A percentile compares a stretch with the other conserved stretches of the same genome.
These are phyloP conservation scores for Dicycla oo DNA, from an alignment of 2,888 invertebrate genomes.

Conservation along the genomic window DNA sequence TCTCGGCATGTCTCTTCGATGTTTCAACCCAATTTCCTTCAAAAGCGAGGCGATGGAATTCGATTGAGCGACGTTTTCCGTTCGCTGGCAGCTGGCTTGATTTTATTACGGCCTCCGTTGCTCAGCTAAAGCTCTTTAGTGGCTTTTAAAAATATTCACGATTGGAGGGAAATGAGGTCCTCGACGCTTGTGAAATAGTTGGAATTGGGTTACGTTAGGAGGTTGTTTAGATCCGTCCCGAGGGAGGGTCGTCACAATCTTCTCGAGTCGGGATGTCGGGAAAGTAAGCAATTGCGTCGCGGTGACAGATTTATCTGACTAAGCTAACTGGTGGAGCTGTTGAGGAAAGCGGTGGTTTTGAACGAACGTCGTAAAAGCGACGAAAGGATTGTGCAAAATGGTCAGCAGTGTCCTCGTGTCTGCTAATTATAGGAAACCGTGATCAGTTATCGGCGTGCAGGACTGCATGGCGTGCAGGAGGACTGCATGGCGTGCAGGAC, in stretches of 20 bases:
- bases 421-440: background rate
- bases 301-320: conserved; percentile 57
- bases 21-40: conserved; percentile 73
- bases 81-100: conserved; percentile 68
- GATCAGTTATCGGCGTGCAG: background rate
- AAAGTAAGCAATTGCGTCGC: conserved; percentile 50
- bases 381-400: background rate
- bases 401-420: too few relatives aligned
- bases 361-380: background rate
- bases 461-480: too few relatives aligned
- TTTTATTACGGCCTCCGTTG: conserved; percentile 69
- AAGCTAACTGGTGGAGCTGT: conserved; percentile 31
- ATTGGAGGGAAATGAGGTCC: conserved; percentile 67
- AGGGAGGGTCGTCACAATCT: conserved; percentile 54
- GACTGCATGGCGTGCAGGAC: background rate
- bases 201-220: conserved; percentile 61
- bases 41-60: conserved; percentile 71
- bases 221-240: conserved; percentile 55
- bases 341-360: conserved; percentile 1
- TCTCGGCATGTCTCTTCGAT: conserved; percentile 56
- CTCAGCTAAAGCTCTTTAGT: conserved; percentile 62
- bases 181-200: conserved; percentile 59
- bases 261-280: conserved; percentile 39
- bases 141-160: conserved; percentile 66
- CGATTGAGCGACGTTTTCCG: conserved; percentile 73